Conservation (phyloP, 2,797 vertebrate species). For the Gymnothorax reevesii region DNA sequence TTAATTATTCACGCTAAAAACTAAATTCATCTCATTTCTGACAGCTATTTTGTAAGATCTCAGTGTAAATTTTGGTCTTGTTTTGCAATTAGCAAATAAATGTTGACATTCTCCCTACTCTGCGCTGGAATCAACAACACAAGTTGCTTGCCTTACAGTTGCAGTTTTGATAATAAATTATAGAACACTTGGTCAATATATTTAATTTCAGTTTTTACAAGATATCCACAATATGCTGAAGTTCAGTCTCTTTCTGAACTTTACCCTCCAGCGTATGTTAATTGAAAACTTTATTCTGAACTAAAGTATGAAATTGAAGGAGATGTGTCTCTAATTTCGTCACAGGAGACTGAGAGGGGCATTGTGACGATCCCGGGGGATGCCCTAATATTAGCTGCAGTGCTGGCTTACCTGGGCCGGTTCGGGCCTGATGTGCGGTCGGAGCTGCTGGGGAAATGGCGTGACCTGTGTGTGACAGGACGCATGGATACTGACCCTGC, state of each 20-base stretch:
- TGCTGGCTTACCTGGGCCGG: constrained; percentile 76
- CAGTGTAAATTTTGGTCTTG: background rate
- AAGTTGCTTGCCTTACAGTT: background rate
- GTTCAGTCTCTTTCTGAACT: too few relatives aligned
- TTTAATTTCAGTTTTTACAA: too few relatives aligned
- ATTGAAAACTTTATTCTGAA: too few relatives aligned
- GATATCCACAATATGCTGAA: too few relatives aligned
- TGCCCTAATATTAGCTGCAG: constrained; percentile 75
- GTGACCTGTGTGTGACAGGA: constrained; percentile 66
- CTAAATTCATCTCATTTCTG: background rate
- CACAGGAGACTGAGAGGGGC: constrained; percentile 57
- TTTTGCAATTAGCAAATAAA: background rate
- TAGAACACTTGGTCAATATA: too few relatives aligned
- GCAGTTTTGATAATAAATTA: background rate
- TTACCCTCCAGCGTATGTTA: too few relatives aligned
- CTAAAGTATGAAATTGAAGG: too few relatives aligned
- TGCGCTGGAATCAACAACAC: background rate
- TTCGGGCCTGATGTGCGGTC: constrained; percentile 67
- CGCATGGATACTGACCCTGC: constrained; percentile 60
- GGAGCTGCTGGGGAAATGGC: constrained; percentile 80
- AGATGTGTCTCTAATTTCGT: background rate
- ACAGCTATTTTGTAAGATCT: background rate
- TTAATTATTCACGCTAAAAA: background rate
- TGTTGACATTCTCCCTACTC: background rate
- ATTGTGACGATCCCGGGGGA: constrained; percentile 64